Evolutionary conservation across 1,140 invertebrate species (phyloP).

Genomic region (Drosophila navojoa): DNA sequence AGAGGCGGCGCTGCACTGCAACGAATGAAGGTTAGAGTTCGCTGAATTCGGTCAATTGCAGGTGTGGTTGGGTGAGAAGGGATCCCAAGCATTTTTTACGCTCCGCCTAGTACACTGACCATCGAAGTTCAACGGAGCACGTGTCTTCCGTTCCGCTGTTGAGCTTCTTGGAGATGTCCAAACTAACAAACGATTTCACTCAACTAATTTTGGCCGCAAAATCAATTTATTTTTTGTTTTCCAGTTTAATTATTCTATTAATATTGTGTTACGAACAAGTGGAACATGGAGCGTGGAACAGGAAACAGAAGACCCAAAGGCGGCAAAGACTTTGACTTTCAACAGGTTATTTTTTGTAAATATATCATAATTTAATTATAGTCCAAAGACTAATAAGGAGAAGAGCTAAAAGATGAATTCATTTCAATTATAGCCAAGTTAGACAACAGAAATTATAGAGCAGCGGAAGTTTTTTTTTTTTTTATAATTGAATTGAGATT

Average conservation of each 20-base stretch:
- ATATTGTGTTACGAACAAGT: not conserved
- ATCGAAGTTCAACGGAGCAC: slow-evolving; percentile 20
- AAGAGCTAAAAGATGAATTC: not conserved
- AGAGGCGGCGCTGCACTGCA: slow-evolving; percentile 1
- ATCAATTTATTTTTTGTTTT: slow-evolving; percentile 1
- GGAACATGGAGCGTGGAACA: not conserved
- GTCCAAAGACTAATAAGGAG: not conserved
- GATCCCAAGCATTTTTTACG: slow-evolving; percentile 30
- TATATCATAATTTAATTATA: slow-evolving; percentile 1
- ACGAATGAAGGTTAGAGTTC: slow-evolving; percentile 74
- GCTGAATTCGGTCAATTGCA: slow-evolving; percentile 63
- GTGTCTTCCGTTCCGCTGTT: slow-evolving; percentile 55
- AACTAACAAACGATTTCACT: slow-evolving; percentile 15
- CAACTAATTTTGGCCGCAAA: not conserved
- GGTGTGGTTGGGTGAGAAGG: not conserved
- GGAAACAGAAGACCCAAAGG: slow-evolving; percentile 5
- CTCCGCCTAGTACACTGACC: slow-evolving; percentile 14
- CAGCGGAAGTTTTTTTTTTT: too few relatives aligned
- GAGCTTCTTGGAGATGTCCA: slow-evolving; percentile 14
- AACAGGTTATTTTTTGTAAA: not conserved
- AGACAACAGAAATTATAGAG: too few relatives aligned
- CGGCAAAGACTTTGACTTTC: not conserved
- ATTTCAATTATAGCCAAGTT: not conserved
- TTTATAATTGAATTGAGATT: too few relatives aligned
- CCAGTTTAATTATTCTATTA: not conserved